Evolutionary conservation across 2,113 vertebrate species (phyloP).

Genomic region (Microcebus ravelobensis): DNA sequence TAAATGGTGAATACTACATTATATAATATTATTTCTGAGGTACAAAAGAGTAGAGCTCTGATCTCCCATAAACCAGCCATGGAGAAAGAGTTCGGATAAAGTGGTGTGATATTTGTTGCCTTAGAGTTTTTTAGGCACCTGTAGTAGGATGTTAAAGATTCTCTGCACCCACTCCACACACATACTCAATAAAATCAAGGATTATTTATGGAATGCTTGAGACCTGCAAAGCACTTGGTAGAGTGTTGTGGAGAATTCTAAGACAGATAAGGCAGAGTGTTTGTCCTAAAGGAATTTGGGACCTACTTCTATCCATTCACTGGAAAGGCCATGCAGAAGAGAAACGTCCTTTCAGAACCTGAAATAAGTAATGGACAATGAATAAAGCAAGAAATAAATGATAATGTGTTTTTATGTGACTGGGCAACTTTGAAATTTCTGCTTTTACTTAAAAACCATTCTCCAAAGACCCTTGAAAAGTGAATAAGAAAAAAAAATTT

Average conservation of each 20-base stretch:
- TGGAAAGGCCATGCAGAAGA: neutral
- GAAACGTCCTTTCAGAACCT: conserved; percentile 1
- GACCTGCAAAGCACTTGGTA: neutral
- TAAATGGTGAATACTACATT: neutral
- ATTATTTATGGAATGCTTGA: neutral
- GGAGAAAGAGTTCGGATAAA: neutral
- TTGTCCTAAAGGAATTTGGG: neutral
- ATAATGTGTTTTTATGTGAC: neutral
- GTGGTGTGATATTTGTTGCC: neutral
- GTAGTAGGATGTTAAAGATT: neutral
- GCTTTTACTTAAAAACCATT: conserved; percentile 23
- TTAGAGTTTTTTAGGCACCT: neutral
- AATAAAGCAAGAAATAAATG: conserved; percentile 20
- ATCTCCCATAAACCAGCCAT: neutral
- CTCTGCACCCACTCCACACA: too few relatives aligned
- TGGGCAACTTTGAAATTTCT: neutral
- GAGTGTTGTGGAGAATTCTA: neutral
- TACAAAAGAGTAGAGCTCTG: neutral
- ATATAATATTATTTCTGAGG: neutral
- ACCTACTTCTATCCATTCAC: neutral
- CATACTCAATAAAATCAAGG: neutral
- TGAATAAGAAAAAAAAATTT: conserved; percentile 44
- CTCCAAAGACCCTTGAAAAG: conserved; percentile 4
- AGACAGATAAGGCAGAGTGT: neutral
- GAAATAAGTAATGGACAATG: conserved; percentile 13